A percentile compares a stretch with the other conserved stretches of the same genome.
Conservation (phyloP, 2,888 invertebrate genomes). For the Platerodrilus igneus region DNA sequence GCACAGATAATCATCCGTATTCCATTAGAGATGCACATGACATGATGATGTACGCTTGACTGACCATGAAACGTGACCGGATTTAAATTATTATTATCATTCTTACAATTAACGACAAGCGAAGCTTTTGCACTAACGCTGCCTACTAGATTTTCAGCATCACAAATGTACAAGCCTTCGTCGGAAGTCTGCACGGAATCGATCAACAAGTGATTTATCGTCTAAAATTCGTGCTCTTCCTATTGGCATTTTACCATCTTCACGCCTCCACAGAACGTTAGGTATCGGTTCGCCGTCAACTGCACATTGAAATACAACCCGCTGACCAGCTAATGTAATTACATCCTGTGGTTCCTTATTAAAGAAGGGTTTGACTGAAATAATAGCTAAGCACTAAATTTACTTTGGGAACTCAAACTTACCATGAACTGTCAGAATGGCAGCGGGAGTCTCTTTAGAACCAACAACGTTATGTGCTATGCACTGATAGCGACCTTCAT, state of each 20-base stretch:
- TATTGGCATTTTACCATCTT: slow-evolving; percentile 81
- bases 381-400: slow-evolving; percentile 18
- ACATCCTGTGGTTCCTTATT: slow-evolving; percentile 83
- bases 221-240: slow-evolving; percentile 68
- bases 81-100: slow-evolving; percentile 13
- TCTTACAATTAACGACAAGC: slow-evolving; percentile 88
- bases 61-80: slow-evolving; percentile 11
- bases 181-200: slow-evolving; percentile 77
- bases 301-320: slow-evolving; percentile 82
- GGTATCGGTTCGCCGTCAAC: slow-evolving; percentile 89
- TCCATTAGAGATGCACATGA: slow-evolving; percentile 13
- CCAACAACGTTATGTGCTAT: slow-evolving; percentile 89
- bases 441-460: slow-evolving; percentile 74
- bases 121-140: slow-evolving; percentile 79
- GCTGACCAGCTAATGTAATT: slow-evolving; percentile 77
- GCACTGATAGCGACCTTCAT: slow-evolving; percentile 90
- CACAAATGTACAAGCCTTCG: slow-evolving; percentile 85
- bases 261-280: slow-evolving; percentile 82
- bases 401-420: slow-evolving; percentile 36
- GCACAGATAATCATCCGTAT: slow-evolving; percentile 29
- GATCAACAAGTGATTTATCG: slow-evolving; percentile 76
- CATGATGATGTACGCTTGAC: slow-evolving; percentile 10
- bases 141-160: slow-evolving; percentile 87
- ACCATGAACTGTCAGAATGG: slow-evolving; percentile 81
- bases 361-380: slow-evolving; percentile 84